Conservation (phyloP, 23 tunicate species). For the Ciona savignyi region DNA sequence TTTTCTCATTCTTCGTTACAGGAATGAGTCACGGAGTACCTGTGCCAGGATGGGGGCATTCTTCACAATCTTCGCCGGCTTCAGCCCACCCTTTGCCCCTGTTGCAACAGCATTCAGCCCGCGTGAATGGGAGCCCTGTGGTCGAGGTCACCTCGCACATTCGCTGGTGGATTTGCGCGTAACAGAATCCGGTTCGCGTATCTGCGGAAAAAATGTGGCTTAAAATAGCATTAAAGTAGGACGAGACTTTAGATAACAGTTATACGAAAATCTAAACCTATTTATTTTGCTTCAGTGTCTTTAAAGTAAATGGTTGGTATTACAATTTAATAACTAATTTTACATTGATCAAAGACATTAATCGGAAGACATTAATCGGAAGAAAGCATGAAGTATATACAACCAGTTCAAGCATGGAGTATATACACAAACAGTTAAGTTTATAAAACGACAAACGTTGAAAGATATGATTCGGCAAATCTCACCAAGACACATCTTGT, state of each 20-base stretch:
- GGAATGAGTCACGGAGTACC: conserved; percentile 9
- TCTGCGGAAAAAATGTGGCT: conserved; percentile 24
- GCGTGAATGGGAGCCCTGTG: conserved; percentile 79
- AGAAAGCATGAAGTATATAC: no score
- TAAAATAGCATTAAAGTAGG: no score
- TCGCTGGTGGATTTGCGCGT: conserved; percentile 78
- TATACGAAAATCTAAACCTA: no score
- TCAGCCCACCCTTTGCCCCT: conserved; percentile 94
- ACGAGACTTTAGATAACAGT: no score
- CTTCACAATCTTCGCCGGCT: conserved; percentile 79
- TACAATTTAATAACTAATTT: no score
- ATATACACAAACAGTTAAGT: no score
- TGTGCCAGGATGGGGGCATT: conserved; percentile 79
- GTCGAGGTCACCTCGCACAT: conserved; percentile 82
- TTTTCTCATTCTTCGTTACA: not conserved
- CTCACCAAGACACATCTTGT: conserved; percentile 84
- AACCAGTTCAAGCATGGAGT: no score
- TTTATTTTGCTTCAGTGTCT: no score
- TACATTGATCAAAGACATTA: no score
- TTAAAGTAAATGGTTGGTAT: no score
- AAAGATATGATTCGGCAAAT: not conserved
- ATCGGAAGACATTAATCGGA: no score
- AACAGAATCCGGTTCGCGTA: conserved; percentile 77
- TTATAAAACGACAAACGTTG: no score
- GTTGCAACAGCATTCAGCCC: conserved; percentile 92